phyloP scores from a whole-genome alignment of 1,140 invertebrate genomes.

The Brachionus manjavacas region DNA sequence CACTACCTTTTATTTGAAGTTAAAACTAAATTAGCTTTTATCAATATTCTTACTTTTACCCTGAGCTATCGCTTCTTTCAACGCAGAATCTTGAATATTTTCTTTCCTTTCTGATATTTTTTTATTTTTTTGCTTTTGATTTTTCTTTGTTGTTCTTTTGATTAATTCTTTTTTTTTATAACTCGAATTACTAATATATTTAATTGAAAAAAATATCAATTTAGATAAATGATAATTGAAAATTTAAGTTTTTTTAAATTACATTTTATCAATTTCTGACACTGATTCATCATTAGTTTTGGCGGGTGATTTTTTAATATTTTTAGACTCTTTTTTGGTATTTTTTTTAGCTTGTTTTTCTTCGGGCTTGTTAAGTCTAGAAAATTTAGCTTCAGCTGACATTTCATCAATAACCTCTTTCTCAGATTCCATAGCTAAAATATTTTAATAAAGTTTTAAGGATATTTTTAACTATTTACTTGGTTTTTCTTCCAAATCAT shows the following conservation, averaged over 20 bases:
- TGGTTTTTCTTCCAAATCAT: neutral
- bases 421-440: neutral
- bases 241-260: too few relatives aligned
- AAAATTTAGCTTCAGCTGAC: neutral
- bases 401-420: slow-evolving; percentile 35
- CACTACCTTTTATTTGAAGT: neutral
- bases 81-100: neutral
- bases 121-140: neutral
- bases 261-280: neutral
- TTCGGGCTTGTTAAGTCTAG: neutral
- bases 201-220: neutral
- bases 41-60: neutral
- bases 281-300: neutral
- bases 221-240: neutral
- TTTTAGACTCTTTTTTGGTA: neutral
- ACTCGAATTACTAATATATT: neutral
- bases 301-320: neutral
- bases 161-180: neutral
- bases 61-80: neutral
- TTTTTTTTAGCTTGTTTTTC: neutral
- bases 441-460: neutral
- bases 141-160: neutral
- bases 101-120: neutral
- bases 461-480: neutral
- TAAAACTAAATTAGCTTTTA: neutral